Evolutionary conservation across 2,888 invertebrate species (phyloP).

Genomic region (Seladonia tumulorum): DNA sequence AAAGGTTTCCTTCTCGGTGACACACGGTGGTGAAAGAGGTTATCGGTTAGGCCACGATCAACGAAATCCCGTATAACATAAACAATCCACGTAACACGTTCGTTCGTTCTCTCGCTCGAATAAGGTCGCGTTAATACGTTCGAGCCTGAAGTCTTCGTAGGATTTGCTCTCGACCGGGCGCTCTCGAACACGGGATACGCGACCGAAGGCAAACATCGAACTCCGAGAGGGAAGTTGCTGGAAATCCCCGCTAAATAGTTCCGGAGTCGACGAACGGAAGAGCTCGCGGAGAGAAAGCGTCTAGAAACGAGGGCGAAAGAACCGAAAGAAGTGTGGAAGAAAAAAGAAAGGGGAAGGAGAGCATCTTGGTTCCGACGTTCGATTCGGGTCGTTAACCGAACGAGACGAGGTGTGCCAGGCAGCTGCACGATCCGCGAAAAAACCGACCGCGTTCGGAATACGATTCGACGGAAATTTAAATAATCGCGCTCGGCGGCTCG

Average conservation of each 20-base stretch:
- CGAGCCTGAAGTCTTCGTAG: not conserved
- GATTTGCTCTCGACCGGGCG: not conserved
- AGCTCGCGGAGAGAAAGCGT: conserved; percentile 1
- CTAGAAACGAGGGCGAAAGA: conserved; percentile 18
- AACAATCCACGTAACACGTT: not conserved
- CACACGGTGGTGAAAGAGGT: not conserved
- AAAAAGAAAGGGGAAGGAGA: not conserved
- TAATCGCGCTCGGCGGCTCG: conserved; percentile 6
- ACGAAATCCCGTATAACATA: not conserved
- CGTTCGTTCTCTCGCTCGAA: not conserved
- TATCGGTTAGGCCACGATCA: not conserved
- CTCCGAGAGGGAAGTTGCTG: conserved; percentile 9
- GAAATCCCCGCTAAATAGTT: conserved; percentile 23
- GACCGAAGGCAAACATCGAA: conserved; percentile 19
- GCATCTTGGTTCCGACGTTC: conserved; percentile 2
- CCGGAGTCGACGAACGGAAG: conserved; percentile 22
- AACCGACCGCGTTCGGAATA: not conserved
- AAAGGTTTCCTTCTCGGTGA: not conserved
- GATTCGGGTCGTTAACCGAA: conserved; percentile 23
- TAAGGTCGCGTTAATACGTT: not conserved
- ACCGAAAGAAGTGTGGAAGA: not conserved
- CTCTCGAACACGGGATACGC: conserved; percentile 6
- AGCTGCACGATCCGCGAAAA: conserved; percentile 8
- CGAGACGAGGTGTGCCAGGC: conserved; percentile 1
- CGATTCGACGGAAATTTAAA: conserved; percentile 25